A percentile compares a stretch with the other conserved stretches of the same genome.
phyloP scores from a whole-genome alignment of 1,140 invertebrate species.

The Asobara japonica region DNA sequence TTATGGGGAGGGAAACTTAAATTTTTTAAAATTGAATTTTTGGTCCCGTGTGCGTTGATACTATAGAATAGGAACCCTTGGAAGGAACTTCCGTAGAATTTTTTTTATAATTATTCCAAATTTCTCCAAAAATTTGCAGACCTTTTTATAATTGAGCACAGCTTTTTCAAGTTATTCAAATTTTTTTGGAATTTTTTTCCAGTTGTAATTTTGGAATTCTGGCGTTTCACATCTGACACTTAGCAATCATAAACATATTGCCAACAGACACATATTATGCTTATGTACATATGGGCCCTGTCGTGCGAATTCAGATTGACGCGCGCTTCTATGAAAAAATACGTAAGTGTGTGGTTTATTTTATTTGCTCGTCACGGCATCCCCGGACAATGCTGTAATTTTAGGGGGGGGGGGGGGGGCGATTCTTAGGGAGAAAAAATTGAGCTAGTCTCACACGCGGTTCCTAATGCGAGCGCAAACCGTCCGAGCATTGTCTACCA shows the following conservation, averaged over 20 bases:
- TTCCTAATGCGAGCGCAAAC: slow-evolving; percentile 35
- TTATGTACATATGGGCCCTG: slow-evolving; percentile 1
- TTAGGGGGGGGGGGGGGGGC: background rate
- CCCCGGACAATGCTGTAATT: background rate
- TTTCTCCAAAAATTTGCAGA: too few relatives aligned
- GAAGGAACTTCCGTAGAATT: too few relatives aligned
- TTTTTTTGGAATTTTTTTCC: background rate
- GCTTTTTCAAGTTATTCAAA: too few relatives aligned
- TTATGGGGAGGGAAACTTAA: too few relatives aligned
- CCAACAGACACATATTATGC: background rate
- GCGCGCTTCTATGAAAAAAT: background rate
- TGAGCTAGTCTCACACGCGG: background rate
- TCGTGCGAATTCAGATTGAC: background rate
- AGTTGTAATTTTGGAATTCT: background rate
- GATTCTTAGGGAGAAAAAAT: slow-evolving; percentile 7
- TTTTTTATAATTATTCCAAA: too few relatives aligned
- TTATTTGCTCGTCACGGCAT: slow-evolving; percentile 4
- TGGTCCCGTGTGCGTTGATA: too few relatives aligned
- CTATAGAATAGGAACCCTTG: too few relatives aligned
- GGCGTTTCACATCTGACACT: background rate
- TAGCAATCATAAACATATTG: background rate
- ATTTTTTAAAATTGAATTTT: too few relatives aligned
- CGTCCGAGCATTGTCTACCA: slow-evolving; percentile 51
- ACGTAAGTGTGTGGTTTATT: background rate
- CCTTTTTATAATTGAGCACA: too few relatives aligned